Base-by-base conservation (phyloP, 1,140 invertebrate species). In the Cotesia chilonis region DNA sequence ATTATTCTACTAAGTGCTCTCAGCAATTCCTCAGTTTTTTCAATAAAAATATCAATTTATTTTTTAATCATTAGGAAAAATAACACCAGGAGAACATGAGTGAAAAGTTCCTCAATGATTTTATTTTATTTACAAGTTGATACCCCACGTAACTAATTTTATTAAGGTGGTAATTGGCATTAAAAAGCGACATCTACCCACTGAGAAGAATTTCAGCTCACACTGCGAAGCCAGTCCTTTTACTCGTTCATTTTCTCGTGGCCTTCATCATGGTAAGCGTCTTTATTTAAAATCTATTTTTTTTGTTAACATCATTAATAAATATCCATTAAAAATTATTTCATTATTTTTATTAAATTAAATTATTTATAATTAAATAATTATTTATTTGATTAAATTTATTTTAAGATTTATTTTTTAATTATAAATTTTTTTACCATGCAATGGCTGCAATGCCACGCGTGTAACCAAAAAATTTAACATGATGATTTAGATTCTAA, bases 401-500 rank as follows among this genome's bases (percentile, higher is more conserved):
- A 28, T 9, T 64, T 64, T 28, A 3, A 28, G 28, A 28, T 28
- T 28, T 28, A 28, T 10, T 41, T 51, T 36, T 20, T n/a, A 38
- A 12, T 65, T 65, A 37, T 9, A n/a, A 68, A 64, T 37, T 68
- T 59, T 59, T 51, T 6, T 4, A 0, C 28, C 35, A 66, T 36
- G 37, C 12, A 38, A 41, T n/a, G 5, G 9, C 36, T 55, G 57
- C 57, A 10, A 10, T 61, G 70, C 61, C 74, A 75, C 74, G 63
- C 64, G 70, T 70, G 59, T 10, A 20, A 63, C 17, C 52, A 36
- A 2, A 5, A 38, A 57, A 10, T 41, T 36, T 65, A 68, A 68
- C 28, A 82, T 87, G 85, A 87, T 87, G 85, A 87, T 87, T 85
- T 85, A 82, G 81, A 75, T 77, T 64, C 69, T 78, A 75, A 47